Conservation (phyloP, 2,888 invertebrate genomes). For the Imbricaverruca yamaguchii region DNA sequence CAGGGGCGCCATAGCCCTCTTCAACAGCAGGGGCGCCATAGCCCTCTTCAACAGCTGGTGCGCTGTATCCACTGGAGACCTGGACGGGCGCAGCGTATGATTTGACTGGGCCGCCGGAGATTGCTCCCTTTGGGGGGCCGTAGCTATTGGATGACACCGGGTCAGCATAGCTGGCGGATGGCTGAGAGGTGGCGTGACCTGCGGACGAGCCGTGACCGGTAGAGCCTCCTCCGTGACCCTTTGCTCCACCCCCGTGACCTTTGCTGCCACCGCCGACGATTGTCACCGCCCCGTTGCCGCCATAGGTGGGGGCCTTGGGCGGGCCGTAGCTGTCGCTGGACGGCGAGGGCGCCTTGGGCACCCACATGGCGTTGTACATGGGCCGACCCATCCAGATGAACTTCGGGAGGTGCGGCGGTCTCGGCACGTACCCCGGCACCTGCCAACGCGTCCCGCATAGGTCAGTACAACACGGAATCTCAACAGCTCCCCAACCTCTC, state of each 20-base stretch:
- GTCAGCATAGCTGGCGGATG: not conserved
- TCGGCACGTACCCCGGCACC: not conserved
- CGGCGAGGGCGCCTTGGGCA: conserved; percentile 6
- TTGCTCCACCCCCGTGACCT: not conserved
- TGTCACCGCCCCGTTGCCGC: not conserved
- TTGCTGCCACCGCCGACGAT: not conserved
- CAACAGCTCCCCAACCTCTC: too few relatives aligned
- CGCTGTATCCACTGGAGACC: not conserved
- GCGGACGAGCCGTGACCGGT: not conserved
- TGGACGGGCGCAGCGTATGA: not conserved
- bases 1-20: not conserved
- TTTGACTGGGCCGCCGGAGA: conserved; percentile 7
- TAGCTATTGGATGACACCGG: not conserved
- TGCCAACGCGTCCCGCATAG: not conserved
- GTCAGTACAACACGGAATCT: too few relatives aligned
- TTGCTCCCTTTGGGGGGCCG: not conserved
- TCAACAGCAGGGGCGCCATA: not conserved
- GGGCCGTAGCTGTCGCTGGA: conserved; percentile 8
- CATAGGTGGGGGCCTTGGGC: not conserved
- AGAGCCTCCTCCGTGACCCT: conserved; percentile 11
- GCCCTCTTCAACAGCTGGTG: not conserved
- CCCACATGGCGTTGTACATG: conserved; percentile 23
- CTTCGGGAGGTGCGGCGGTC: conserved; percentile 11
- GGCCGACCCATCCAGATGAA: conserved; percentile 23
- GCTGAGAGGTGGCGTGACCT: not conserved